Conservation (phyloP, 2,797 vertebrate species). For the Aeoliscus strigatus region DNA sequence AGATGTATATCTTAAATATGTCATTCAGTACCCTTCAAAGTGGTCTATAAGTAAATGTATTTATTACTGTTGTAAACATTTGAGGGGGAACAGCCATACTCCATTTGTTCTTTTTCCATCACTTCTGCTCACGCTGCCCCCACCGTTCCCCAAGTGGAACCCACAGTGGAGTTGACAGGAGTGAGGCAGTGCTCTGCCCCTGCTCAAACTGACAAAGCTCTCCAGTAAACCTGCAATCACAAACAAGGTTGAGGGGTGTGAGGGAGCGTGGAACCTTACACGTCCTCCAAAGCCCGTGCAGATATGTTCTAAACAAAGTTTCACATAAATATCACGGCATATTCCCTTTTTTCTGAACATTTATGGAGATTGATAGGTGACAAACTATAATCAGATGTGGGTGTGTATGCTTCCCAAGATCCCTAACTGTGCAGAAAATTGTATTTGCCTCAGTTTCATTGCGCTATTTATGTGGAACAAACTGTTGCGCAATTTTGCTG, state of each 20-base stretch:
- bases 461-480: slow-evolving; percentile 27
- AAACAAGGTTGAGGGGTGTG: slow-evolving; percentile 46
- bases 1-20: too few relatives aligned
- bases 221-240: slow-evolving; percentile 33
- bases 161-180: slow-evolving; percentile 35
- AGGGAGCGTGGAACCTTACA: slow-evolving; percentile 31
- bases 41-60: too few relatives aligned
- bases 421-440: slow-evolving; percentile 47
- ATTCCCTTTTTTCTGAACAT: slow-evolving; percentile 15
- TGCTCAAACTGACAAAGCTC: slow-evolving; percentile 47
- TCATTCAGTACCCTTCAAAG: too few relatives aligned
- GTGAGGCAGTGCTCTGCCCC: slow-evolving; percentile 42
- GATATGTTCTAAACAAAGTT: slow-evolving; percentile 23
- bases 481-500: slow-evolving; percentile 34
- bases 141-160: slow-evolving; percentile 31
- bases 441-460: slow-evolving; percentile 45
- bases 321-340: slow-evolving; percentile 21
- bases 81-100: slow-evolving; percentile 27
- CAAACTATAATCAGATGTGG: slow-evolving; percentile 42
- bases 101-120: slow-evolving; percentile 34
- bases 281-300: slow-evolving; percentile 11
- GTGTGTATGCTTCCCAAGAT: slow-evolving; percentile 28
- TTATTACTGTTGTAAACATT: too few relatives aligned
- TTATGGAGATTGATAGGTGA: slow-evolving; percentile 30
- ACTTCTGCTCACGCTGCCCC: slow-evolving; percentile 27